phyloP scores from a whole-genome alignment of 2,113 vertebrate genomes.

The Heloderma charlesbogerti region DNA sequence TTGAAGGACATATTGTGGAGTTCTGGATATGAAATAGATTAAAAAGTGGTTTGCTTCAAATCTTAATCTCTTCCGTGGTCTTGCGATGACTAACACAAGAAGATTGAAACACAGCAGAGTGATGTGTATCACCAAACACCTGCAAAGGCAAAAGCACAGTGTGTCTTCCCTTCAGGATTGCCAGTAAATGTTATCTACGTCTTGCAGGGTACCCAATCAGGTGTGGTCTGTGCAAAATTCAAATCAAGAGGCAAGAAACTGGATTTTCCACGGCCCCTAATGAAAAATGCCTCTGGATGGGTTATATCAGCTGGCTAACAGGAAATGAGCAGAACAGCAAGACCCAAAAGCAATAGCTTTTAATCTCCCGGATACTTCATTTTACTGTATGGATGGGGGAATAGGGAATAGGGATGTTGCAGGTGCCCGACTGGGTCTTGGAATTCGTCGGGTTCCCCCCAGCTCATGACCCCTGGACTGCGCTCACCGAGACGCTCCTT shows the following conservation, averaged over 20 bases:
- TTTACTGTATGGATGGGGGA: constrained; percentile 26
- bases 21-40: constrained; percentile 65
- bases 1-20: constrained; percentile 44
- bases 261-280: constrained; percentile 55
- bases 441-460: too few species aligned
- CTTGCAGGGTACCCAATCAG: constrained; percentile 45
- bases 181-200: constrained; percentile 27
- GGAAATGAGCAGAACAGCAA: constrained; percentile 70
- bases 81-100: constrained; percentile 67
- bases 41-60: constrained; percentile 69
- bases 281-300: constrained; percentile 66
- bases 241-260: constrained; percentile 62
- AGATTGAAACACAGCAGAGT: constrained; percentile 63
- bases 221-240: constrained; percentile 54
- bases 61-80: constrained; percentile 68
- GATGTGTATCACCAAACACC: constrained; percentile 68
- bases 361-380: constrained; percentile 58
- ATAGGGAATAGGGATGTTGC: too few species aligned
- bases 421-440: too few species aligned
- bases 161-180: constrained; percentile 37
- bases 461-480: too few species aligned
- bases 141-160: constrained; percentile 52
- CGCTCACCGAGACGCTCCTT: too few species aligned
- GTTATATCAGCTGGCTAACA: constrained; percentile 60
- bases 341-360: constrained; percentile 63